Percentiles rank a stretch among this genome's conserved stretches.
Evolutionary conservation across 2,113 vertebrate genomes (phyloP).

Genomic region (Nothobranchius kuhntae): DNA sequence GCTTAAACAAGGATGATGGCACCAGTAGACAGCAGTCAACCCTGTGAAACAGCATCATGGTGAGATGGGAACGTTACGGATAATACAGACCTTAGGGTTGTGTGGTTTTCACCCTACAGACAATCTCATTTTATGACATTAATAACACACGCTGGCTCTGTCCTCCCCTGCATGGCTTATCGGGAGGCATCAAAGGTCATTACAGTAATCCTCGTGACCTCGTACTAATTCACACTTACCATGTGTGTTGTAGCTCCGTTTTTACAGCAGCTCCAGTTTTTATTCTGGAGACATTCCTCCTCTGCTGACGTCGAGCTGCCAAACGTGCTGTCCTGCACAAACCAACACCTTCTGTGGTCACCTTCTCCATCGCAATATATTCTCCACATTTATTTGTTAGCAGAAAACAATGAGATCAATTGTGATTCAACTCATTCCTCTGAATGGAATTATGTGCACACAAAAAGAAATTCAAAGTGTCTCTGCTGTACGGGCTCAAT

Average conservation of each 20-base stretch:
- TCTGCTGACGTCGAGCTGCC: constrained; percentile 2
- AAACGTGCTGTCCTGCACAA: constrained; percentile 52
- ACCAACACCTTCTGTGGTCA: constrained; percentile 54
- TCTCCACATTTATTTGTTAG: constrained; percentile 74
- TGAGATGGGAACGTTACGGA: no score
- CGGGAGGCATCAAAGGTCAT: constrained; percentile 59
- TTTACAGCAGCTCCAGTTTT: background rate
- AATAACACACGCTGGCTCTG: constrained; percentile 41
- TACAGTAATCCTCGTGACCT: constrained; percentile 34
- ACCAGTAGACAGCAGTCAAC: no score
- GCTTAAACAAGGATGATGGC: no score
- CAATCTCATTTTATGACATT: constrained; percentile 48
- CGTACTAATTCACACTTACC: constrained; percentile 4
- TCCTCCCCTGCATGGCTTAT: constrained; percentile 45
- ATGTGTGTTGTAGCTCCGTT: background rate
- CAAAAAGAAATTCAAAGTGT: constrained; percentile 81
- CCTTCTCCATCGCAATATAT: constrained; percentile 57
- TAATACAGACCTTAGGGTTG: background rate
- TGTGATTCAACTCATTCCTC: constrained; percentile 82
- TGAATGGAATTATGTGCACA: constrained; percentile 82
- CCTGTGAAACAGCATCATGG: no score
- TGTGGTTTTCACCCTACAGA: background rate
- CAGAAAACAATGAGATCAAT: constrained; percentile 80
- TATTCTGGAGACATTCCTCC: background rate
- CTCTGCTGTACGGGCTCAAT: constrained; percentile 80